Base-by-base conservation (phyloP, 2,888 invertebrate genomes). In the Eudemis profundana region DNA sequence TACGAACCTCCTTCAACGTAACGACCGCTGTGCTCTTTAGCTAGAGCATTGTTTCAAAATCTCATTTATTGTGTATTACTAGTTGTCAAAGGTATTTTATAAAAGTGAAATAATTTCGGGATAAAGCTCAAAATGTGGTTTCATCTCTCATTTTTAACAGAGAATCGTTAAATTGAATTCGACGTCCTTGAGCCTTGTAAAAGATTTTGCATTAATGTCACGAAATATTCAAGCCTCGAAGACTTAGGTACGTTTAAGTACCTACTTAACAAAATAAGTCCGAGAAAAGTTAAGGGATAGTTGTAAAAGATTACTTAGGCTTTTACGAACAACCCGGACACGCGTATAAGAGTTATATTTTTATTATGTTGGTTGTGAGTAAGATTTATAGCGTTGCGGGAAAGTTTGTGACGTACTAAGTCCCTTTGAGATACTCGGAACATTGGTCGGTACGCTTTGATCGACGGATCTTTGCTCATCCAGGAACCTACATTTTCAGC, bases 291-390 rank as follows among this genome's bases (percentile, higher is more conserved):
- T 47, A n/a, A 21, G 15, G 36, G 36, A 15, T 59, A 59, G 47
- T 27, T 47, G 17, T 36, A 44, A 42, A 51, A 33, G 36, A 61
- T 53, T 53, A 61, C 36, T 36, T 53, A 61, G 46, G n/a, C 27
- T 53, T 61, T 36, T 36, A n/a, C 46, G 38, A 36, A 53, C 36
- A 36, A 36, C 42, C 17, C 33, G 33, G 44, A 15, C 23, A 51
- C 10, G 44, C 42, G 29, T 61, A 53, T 44, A 61, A 53, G 23
- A 38, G 53, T 53, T 38, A 38, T 46, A 46, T 38, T 36, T 46
- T 51, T 53, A 53, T 53, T 27, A 36, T 10, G 61, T 46, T 21
- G 10, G 14, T 46, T 46, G 46, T 46, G 23, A 36, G 36, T 36
- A 29, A 53, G 51, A 56, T 56, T 49, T 56, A 47, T 62, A 56